Evolutionary conservation across 2,113 vertebrate genomes (phyloP).

Genomic region (Bubo blakistoni): DNA sequence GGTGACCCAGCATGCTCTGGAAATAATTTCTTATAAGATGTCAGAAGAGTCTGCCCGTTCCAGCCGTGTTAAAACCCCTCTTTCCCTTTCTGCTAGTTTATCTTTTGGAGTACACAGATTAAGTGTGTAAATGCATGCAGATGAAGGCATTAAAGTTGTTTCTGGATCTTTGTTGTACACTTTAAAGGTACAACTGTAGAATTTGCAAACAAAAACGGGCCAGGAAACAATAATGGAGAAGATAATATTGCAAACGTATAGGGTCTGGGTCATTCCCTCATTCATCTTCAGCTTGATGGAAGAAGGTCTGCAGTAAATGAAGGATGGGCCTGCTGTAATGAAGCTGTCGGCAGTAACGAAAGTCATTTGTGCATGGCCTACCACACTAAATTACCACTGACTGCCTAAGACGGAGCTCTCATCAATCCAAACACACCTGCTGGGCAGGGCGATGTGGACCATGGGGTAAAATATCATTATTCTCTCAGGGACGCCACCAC

Average conservation of each 20-base stretch:
- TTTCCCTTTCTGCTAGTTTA: background rate
- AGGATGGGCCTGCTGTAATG: conserved; percentile 65
- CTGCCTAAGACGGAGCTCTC: conserved; percentile 24
- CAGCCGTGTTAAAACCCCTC: background rate
- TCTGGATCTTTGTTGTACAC: background rate
- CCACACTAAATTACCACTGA: conserved; percentile 63
- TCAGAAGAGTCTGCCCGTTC: background rate
- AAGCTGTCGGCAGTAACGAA: conserved; percentile 65
- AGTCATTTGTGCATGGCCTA: conserved; percentile 50
- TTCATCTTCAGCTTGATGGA: conserved; percentile 55
- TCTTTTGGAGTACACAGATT: background rate
- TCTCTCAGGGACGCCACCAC: conserved; percentile 42
- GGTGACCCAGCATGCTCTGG: background rate
- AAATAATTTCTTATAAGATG: background rate
- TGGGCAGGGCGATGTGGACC: background rate
- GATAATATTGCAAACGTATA: conserved; percentile 36
- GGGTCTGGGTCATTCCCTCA: conserved; percentile 12
- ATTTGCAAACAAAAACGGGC: conserved; percentile 4
- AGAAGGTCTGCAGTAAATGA: conserved; percentile 62
- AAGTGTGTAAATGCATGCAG: background rate
- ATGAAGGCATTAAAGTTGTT: background rate
- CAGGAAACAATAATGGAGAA: conserved; percentile 38
- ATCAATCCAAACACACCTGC: conserved; percentile 67
- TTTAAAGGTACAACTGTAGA: background rate
- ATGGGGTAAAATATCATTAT: conserved; percentile 46